Percentiles rank a stretch among this genome's conserved stretches.
These are phyloP conservation scores for Calameuta filiformis DNA, from an alignment of 2,888 invertebrate genomes.

Conservation along the genomic window DNA sequence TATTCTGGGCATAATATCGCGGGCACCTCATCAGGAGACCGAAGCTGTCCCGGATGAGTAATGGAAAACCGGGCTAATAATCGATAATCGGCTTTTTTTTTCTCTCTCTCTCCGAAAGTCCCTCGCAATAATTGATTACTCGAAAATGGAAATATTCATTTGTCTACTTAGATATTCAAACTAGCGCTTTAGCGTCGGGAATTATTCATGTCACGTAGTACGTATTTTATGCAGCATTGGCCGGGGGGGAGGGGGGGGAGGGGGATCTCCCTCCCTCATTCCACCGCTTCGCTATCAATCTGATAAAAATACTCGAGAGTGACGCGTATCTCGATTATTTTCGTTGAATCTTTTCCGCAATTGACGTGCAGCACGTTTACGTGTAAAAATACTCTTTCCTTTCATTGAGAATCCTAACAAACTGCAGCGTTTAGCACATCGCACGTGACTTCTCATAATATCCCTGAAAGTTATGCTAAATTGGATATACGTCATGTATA, in stretches of 20 bases:
- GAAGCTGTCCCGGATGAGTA: not conserved
- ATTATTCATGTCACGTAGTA: slow-evolving; percentile 62
- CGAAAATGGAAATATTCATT: slow-evolving; percentile 24
- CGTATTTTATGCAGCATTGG: slow-evolving; percentile 55
- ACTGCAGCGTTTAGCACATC: no score
- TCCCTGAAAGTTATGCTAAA: no score
- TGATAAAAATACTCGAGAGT: not conserved
- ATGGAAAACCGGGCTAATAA: not conserved
- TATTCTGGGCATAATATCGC: no score
- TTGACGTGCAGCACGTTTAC: no score
- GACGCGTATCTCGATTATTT: not conserved
- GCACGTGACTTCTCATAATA: no score
- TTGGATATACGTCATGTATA: no score
- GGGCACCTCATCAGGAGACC: not conserved
- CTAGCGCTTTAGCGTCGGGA: slow-evolving; percentile 39
- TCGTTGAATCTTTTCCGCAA: not conserved
- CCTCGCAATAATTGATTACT: slow-evolving; percentile 19
- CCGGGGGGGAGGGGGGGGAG: no score
- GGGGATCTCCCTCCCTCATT: slow-evolving; percentile 23
- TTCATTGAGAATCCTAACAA: no score
- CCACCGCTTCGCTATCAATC: slow-evolving; percentile 2
- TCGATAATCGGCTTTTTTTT: not conserved
- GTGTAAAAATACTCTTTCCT: no score
- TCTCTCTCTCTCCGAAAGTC: not conserved
- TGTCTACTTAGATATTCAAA: slow-evolving; percentile 44